Base-by-base conservation (phyloP, 1,140 invertebrate genomes). In the Cataglyphis hispanica region DNA sequence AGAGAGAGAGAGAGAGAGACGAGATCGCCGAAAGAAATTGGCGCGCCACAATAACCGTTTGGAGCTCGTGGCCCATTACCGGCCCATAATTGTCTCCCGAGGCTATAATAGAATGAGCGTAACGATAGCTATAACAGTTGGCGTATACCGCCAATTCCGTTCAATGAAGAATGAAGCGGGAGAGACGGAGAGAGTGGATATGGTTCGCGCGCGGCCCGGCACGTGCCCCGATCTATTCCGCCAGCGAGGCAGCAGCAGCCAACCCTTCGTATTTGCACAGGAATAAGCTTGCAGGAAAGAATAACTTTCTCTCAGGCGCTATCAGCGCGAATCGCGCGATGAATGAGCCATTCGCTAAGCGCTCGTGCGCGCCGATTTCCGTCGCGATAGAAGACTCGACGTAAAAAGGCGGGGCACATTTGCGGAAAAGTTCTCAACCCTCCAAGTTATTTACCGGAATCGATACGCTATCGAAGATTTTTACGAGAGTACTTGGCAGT, bases 151-250 rank as follows among this genome's bases (percentile, higher is more conserved):
- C 53, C 78, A 83, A 83, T 83, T 83, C 78, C 56, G 27, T 43
- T 69, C 78, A 74, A 83, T 83, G 78, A 83, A 72, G 78, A 83
- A 83, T 83, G 78, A 83, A 83, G 78, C 78, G 67, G 74, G 78
- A 83, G 78, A 83, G 78, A 81, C 56, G 16, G 67, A 72, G 67
- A 61, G 78, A 83, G 53, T 74, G 78, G 67, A 83, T 74, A 83
- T 61, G 53, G 78, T n/a, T 67, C 31, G 76, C 76, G 61, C 75
- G 25, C 60, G 19, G 13, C 77, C 16, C 50, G 78, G 53, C 78
- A 83, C 78, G 78, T 83, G 78, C 53, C 67, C 66, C 78, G 78
- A 83, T 83, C 53, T 56, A 72, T 83, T 83, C 53, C 78, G 27
- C 40, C 50, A 75, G 72, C 46, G 46, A 70, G 43, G 27, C 46